A percentile compares a stretch with the other conserved stretches of the same genome.
Evolutionary conservation across 2,113 vertebrate genomes (phyloP).

Genomic region (Eolophus roseicapilla): DNA sequence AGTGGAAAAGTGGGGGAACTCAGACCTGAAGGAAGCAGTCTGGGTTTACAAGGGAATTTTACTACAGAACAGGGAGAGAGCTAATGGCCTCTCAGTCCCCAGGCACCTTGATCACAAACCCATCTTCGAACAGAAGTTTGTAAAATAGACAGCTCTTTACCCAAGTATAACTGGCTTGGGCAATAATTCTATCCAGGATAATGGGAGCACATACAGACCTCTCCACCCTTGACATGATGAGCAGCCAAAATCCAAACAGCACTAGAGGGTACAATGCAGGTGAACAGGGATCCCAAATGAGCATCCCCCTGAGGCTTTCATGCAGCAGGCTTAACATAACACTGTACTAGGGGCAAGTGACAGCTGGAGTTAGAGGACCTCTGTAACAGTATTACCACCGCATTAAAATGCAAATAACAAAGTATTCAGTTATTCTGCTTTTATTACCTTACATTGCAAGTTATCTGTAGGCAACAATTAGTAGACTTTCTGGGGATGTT

Average conservation of each 20-base stretch:
- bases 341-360: not conserved
- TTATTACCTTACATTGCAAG: not conserved
- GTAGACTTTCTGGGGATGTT: not conserved
- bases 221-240: not conserved
- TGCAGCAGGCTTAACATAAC: not conserved
- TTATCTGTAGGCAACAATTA: not conserved
- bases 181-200: not conserved
- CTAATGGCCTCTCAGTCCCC: not conserved
- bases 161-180: not conserved
- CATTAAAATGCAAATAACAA: not conserved
- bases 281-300: not conserved
- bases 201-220: rapidly evolving
- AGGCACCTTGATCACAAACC: not conserved
- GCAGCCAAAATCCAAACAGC: not conserved
- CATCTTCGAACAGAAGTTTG: not conserved
- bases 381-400: not conserved
- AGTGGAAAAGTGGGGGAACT: not conserved
- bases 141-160: not conserved
- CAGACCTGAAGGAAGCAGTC: not conserved
- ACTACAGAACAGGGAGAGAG: not conserved
- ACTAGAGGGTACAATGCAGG: not conserved
- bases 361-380: not conserved
- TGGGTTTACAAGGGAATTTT: not conserved
- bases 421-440: not conserved
- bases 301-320: not conserved